Evolutionary conservation across 2,888 invertebrate genomes (phyloP).

Genomic region (Sesamia inferens): DNA sequence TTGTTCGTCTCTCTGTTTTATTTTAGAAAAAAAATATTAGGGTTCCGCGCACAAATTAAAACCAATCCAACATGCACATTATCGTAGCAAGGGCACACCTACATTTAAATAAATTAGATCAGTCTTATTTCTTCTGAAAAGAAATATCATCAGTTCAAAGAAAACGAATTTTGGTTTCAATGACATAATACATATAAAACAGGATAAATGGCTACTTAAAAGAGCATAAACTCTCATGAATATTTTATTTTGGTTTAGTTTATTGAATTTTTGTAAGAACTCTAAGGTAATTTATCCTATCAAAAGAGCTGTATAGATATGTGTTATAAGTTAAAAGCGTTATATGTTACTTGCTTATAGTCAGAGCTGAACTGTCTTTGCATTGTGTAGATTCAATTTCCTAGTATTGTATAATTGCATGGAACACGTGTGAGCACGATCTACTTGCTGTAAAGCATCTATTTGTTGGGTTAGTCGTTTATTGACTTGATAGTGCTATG

Average conservation of each 20-base stretch:
- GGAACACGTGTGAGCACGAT: no score
- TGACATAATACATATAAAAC: slow-evolving; percentile 32
- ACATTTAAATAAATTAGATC: slow-evolving; percentile 6
- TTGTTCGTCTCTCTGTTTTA: no score
- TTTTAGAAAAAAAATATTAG: no score
- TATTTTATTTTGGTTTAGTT: slow-evolving; percentile 38
- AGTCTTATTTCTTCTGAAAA: slow-evolving; percentile 5
- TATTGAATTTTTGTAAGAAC: slow-evolving; percentile 25
- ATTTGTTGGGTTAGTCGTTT: no score
- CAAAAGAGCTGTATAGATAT: slow-evolving; percentile 21
- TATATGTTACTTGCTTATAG: slow-evolving; percentile 18
- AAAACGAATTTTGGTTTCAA: slow-evolving; percentile 26
- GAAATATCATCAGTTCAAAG: slow-evolving; percentile 16
- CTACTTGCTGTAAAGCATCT: no score
- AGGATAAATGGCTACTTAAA: slow-evolving; percentile 20
- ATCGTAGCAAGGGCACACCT: no score
- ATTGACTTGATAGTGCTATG: no score
- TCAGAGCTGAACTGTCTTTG: slow-evolving; percentile 5
- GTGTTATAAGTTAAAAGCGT: no score
- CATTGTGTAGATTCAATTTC: no score
- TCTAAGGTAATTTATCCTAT: slow-evolving; percentile 34
- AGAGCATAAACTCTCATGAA: slow-evolving; percentile 36
- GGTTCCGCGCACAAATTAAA: no score
- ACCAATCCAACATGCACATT: no score
- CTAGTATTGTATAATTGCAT: no score